A percentile compares a stretch with the other conserved stretches of the same genome.
These are phyloP conservation scores for Drosophila austrosaltans DNA, from an alignment of 2,888 invertebrate genomes.

Conservation along the genomic window DNA sequence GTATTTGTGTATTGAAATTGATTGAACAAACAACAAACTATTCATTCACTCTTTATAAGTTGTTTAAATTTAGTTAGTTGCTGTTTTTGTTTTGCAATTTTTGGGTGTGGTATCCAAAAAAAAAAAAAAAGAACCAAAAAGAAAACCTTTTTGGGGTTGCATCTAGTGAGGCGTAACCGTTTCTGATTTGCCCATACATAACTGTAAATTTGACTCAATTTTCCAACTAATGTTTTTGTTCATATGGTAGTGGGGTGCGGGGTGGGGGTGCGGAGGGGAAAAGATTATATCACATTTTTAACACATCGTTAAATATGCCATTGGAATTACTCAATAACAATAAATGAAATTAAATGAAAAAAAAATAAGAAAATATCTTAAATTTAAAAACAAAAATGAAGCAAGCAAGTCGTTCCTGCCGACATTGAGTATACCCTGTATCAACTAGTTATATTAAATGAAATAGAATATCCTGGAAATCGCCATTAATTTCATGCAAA, in stretches of 20 bases:
- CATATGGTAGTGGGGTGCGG: background rate
- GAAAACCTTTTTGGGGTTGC: slow-evolving; percentile 22
- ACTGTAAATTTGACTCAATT: slow-evolving; percentile 64
- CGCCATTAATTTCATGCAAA: no score
- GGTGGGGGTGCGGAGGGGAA: background rate
- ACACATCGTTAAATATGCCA: slow-evolving; percentile 62
- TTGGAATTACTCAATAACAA: slow-evolving; percentile 13
- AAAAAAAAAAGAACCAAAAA: slow-evolving; percentile 13
- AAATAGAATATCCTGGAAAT: no score
- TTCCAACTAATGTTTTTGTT: background rate
- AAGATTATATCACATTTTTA: slow-evolving; percentile 51
- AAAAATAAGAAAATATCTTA: no score
- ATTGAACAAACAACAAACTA: slow-evolving; percentile 20
- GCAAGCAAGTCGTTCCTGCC: no score
- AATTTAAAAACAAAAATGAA: no score
- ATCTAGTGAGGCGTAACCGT: slow-evolving; percentile 45
- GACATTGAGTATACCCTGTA: no score
- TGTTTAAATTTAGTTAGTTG: slow-evolving; percentile 24
- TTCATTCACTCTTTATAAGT: background rate
- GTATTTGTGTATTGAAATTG: slow-evolving; percentile 3
- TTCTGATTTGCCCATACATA: slow-evolving; percentile 29
- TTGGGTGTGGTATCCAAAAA: slow-evolving; percentile 60
- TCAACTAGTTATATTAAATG: no score
- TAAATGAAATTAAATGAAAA: background rate
- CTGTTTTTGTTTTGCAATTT: slow-evolving; percentile 61